phyloP scores from a whole-genome alignment of 2,888 invertebrate genomes.

The Beris morrisii region DNA sequence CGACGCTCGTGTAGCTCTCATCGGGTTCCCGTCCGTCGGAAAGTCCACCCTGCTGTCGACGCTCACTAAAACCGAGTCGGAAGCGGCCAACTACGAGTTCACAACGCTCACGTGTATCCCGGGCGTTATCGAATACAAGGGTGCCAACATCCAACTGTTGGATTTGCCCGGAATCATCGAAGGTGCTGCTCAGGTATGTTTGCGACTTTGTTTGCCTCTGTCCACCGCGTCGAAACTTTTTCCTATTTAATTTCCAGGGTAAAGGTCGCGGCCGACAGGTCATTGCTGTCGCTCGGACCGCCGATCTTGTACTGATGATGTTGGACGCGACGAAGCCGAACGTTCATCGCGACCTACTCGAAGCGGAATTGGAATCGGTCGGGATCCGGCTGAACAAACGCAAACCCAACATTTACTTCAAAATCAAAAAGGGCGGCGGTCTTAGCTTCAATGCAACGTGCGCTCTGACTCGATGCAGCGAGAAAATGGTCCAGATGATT shows the following conservation, averaged over 20 bases:
- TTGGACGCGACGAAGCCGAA: slow-evolving; percentile 98
- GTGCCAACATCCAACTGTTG: slow-evolving; percentile 96
- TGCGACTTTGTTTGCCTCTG: not conserved
- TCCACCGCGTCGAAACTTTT: not conserved
- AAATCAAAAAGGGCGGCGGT: slow-evolving; percentile 95
- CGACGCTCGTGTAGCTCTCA: slow-evolving; percentile 95
- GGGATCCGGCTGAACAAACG: slow-evolving; percentile 94
- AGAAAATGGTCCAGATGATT: slow-evolving; percentile 97
- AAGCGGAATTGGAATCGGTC: slow-evolving; percentile 94
- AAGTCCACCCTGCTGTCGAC: slow-evolving; percentile 92
- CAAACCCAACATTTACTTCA: slow-evolving; percentile 98
- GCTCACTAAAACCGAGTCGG: slow-evolving; percentile 93
- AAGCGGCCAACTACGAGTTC: slow-evolving; percentile 97
- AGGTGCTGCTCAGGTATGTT: slow-evolving; percentile 81
- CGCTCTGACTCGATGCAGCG: slow-evolving; percentile 87
- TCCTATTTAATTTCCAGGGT: slow-evolving; percentile 57
- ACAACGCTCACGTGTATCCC: slow-evolving; percentile 99
- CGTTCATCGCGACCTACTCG: slow-evolving; percentile 87
- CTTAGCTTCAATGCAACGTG: slow-evolving; percentile 96
- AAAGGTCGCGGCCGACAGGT: slow-evolving; percentile 92
- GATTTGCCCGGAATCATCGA: slow-evolving; percentile 99
- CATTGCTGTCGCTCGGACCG: slow-evolving; percentile 97
- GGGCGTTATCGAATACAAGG: slow-evolving; percentile 97
- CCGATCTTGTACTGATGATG: slow-evolving; percentile 99
- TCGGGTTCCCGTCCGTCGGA: slow-evolving; percentile 89